Evolutionary conservation across 2,113 vertebrate genomes (phyloP), one percentile per base, ranked within the genome.

Genomic region (Datnioides undecimradiatus): DNA sequence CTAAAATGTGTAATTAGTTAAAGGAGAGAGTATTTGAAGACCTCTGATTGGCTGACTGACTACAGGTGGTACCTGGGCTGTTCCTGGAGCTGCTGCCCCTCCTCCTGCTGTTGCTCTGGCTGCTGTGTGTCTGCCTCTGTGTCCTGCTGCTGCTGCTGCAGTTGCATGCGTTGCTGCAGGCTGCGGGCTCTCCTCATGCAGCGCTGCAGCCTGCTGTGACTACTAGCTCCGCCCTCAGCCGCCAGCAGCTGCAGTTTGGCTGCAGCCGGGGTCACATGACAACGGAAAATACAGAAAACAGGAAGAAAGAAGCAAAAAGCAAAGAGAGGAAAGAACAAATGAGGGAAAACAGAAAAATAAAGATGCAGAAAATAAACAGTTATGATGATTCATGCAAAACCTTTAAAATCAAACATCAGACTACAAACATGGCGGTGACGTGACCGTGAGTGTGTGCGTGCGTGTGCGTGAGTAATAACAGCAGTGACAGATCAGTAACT

Each of bases 121-220:
- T n/a, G n/a, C n/a, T n/a, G n/a, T n/a, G n/a, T 82, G 72, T 52
- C 82, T 79, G 77, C 64, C 54, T 84, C 72, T 43, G 73, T 82
- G 23, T 85, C 74, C 58, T n/a, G n/a, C 55, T 58, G 58, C 21
- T 83, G 81, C 66, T 69, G 89, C 23, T 78, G 86, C 51, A 60
- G 76, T 7, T 81, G 88, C 84, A 93, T 82, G 70, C 87, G 91
- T n/a, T 91, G 92, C 90, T 93, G 91, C 87, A 90, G 79, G 65
- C 88, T 73, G 69, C 86, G 87, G 51, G 55, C 83, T 81, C 88
- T 90, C n/a, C 86, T 91, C 73, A 84, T 76, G 91, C 90, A 88
- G 80, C 91, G 90, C 88, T 92, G 92, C 84, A 90, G 86, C 43
- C 92, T n/a, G n/a, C n/a, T 72, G 68, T 88, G 84, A 54, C 52